Evolutionary conservation across 2,113 vertebrate species (phyloP).

Genomic region (Aleadryas rufinucha): DNA sequence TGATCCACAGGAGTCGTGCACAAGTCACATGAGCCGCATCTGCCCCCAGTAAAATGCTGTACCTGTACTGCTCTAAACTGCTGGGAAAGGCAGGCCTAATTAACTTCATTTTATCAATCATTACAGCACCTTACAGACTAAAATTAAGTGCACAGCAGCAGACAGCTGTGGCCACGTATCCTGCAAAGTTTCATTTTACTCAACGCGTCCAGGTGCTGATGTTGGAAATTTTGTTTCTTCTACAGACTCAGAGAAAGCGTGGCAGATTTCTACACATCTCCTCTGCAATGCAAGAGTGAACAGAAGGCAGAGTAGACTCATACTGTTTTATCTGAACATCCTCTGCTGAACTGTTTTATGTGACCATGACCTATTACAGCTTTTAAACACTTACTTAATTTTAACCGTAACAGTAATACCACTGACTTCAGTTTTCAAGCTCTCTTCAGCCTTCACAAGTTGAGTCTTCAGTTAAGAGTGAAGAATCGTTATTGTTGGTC

Average conservation of each 20-base stretch:
- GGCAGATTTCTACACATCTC: not conserved
- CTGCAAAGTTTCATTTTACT: not conserved
- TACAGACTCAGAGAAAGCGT: not conserved
- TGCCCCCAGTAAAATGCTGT: not conserved
- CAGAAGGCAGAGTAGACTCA: not conserved
- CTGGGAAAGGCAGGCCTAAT: not conserved
- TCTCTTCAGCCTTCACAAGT: not conserved
- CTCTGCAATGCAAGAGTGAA: not conserved
- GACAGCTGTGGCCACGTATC: not conserved
- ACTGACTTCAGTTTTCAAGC: not conserved
- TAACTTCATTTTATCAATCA: not conserved
- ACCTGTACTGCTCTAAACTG: not conserved
- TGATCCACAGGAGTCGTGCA: not conserved
- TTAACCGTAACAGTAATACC: not conserved
- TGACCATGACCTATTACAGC: not conserved
- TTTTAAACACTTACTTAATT: not conserved
- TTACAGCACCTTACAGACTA: not conserved
- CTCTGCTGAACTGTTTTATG: not conserved
- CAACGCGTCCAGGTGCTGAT: accelerated
- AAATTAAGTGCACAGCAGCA: not conserved
- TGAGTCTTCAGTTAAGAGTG: not conserved
- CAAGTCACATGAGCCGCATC: not conserved
- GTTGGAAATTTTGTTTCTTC: not conserved
- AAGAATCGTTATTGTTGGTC: not conserved
- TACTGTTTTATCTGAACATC: not conserved